Evolutionary conservation across 2,888 invertebrate genomes (phyloP).

Genomic region (Nematopogon swammerdamellus): DNA sequence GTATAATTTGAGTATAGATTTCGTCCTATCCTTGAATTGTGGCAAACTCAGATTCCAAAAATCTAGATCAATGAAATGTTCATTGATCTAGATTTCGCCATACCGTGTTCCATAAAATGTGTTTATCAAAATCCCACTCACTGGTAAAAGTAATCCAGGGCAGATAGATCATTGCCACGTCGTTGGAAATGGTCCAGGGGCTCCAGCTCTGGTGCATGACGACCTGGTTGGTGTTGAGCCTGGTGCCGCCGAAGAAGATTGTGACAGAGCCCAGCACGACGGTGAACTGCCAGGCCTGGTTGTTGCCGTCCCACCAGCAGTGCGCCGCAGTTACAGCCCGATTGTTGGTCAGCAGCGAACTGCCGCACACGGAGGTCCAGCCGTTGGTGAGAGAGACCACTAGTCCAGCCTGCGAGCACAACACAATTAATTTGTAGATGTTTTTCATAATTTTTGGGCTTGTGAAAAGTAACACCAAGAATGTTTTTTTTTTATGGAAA

Average conservation of each 20-base stretch:
- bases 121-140: slow-evolving; percentile 18
- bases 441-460: too few relatives aligned
- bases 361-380: slow-evolving; percentile 35
- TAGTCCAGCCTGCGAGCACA: slow-evolving; percentile 28
- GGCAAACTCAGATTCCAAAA: too few relatives aligned
- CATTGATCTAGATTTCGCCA: too few relatives aligned
- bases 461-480: too few relatives aligned
- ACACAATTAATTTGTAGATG: too few relatives aligned
- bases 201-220: slow-evolving; percentile 30
- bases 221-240: slow-evolving; percentile 24
- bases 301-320: too few relatives aligned
- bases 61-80: too few relatives aligned
- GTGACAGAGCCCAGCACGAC: slow-evolving; percentile 34
- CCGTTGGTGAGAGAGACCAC: slow-evolving; percentile 25
- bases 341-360: slow-evolving; percentile 29
- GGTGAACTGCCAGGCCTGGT: slow-evolving; percentile 27
- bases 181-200: slow-evolving; percentile 20
- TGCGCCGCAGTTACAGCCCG: slow-evolving; percentile 40
- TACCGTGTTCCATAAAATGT: too few relatives aligned
- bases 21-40: too few relatives aligned
- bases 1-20: too few relatives aligned
- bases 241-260: slow-evolving; percentile 36
- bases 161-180: slow-evolving; percentile 33
- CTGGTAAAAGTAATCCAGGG: slow-evolving; percentile 22
- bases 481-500: too few relatives aligned